Conservation (phyloP, 2,113 vertebrate species). For the Prochilodus magdalenae region DNA sequence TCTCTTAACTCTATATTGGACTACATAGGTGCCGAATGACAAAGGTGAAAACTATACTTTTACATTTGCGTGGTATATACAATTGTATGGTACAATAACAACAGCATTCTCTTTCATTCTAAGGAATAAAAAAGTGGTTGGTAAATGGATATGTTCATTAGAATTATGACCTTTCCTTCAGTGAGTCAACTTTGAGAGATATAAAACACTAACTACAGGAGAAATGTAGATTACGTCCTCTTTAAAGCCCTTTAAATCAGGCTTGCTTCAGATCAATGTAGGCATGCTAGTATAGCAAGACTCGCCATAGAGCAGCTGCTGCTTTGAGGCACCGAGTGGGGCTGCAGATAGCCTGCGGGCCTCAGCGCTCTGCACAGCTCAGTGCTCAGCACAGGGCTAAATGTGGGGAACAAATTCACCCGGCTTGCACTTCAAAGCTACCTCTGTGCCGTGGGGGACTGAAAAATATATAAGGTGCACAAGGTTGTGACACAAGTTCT, state of each 20-base stretch:
- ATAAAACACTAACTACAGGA: not conserved
- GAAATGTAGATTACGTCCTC: not conserved
- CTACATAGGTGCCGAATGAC: no score
- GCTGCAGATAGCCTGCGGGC: not conserved
- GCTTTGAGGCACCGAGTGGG: conserved; percentile 30
- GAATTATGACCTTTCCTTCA: no score
- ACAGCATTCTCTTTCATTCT: no score
- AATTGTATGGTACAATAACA: no score
- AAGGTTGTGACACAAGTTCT: conserved; percentile 13
- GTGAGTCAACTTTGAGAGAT: no score
- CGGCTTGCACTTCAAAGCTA: conserved; percentile 18
- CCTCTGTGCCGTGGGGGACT: conserved; percentile 12
- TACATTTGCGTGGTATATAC: no score
- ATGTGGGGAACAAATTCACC: conserved; percentile 22
- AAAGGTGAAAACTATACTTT: no score
- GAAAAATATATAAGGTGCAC: conserved; percentile 35
- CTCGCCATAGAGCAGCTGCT: conserved; percentile 41
- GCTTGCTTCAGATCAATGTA: conserved; percentile 35
- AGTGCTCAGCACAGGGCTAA: conserved; percentile 26
- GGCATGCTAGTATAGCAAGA: not conserved
- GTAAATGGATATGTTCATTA: no score
- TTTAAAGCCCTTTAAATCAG: conserved; percentile 46
- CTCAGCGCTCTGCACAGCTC: conserved; percentile 22
- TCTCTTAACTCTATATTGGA: no score
- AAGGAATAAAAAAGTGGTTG: no score